Evolutionary conservation across 2,113 vertebrate genomes (phyloP), one percentile per base, ranked within the genome.

Genomic region (Salvelinus fontinalis): DNA sequence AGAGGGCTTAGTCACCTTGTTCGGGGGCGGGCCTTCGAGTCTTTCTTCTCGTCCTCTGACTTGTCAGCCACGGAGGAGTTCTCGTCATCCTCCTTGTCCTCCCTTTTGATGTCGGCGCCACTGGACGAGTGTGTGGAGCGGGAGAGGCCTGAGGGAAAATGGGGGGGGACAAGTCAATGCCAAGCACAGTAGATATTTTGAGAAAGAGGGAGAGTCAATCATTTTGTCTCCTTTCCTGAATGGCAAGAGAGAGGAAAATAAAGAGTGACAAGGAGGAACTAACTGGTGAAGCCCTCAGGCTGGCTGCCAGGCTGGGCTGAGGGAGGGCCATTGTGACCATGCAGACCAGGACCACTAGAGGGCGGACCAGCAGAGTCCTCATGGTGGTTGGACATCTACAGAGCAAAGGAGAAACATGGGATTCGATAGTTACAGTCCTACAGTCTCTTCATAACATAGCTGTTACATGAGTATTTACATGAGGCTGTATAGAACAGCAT

Each of bases 11-110:
- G 92, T 74, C 93, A 99, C 96, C 97, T 98, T 91, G 96, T 94
- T 93, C 93, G 86, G 69, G 90, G 91, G 62, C 91, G 92, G 8
- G 90, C 85, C 5, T 96, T 97, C 78, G 91, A 87, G 64, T 98
- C 98, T 89, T 96, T 98, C 89, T 93, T 96, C 77, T 99, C 97
- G 62, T 99, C 98, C 14, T 99, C 98, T 0, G 96, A 96, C 77
- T 94, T 94, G 81, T 99, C 97, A 0, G 91, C 94, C 24, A 94
- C 83, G 0, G 95, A 96, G 0, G 94, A 88, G 79, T 96, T 96
- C 84, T 99, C 98, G 2, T 98, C 97, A 0, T 99, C 97, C 62
- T 98, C 97, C 85, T 95, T 97, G 54, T 95, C 94, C 80, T 99
- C 97, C 65, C 93, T 89, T 88, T 98, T 98, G 81, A 99, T 94